These are phyloP conservation scores for Carassius gibelio DNA, from an alignment of 2,113 vertebrate species.

Conservation along the genomic window DNA sequence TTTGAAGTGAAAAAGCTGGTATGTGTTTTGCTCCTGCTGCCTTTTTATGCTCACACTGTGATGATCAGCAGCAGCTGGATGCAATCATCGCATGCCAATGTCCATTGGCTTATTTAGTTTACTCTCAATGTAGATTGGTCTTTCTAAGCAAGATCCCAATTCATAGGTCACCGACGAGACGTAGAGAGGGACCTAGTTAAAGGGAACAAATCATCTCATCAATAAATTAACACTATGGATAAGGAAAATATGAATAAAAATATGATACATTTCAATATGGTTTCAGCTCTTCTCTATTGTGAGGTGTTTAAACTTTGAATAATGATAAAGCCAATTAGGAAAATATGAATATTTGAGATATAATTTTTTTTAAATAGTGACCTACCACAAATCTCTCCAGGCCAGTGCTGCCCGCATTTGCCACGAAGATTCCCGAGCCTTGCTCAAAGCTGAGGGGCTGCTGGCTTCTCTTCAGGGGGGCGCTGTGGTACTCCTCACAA, in stretches of 20 bases:
- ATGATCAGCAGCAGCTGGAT: too few relatives aligned
- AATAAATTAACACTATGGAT: background rate
- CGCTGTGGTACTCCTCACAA: conserved; percentile 86
- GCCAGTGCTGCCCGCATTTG: conserved; percentile 89
- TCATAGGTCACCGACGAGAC: too few relatives aligned
- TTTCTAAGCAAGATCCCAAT: too few relatives aligned
- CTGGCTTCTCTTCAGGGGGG: conserved; percentile 78
- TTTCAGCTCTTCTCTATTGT: background rate
- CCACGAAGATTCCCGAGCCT: conserved; percentile 93
- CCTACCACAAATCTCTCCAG: conserved; percentile 69
- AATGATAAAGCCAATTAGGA: background rate
- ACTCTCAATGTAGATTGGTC: too few relatives aligned
- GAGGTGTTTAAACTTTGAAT: background rate
- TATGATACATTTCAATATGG: background rate
- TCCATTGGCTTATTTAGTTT: too few relatives aligned
- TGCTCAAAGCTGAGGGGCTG: conserved; percentile 81
- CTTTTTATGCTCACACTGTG: too few relatives aligned
- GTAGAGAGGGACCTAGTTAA: too few relatives aligned
- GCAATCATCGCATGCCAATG: too few relatives aligned
- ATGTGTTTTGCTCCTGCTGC: too few relatives aligned
- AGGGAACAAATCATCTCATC: background rate
- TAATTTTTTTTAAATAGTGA: background rate
- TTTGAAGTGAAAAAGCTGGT: too few relatives aligned
- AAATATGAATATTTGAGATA: background rate
- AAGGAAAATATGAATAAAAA: background rate